Evolutionary conservation across 1,140 invertebrate species (phyloP), one percentile per base, ranked within the genome.

Genomic region (Drosophila pandora): DNA sequence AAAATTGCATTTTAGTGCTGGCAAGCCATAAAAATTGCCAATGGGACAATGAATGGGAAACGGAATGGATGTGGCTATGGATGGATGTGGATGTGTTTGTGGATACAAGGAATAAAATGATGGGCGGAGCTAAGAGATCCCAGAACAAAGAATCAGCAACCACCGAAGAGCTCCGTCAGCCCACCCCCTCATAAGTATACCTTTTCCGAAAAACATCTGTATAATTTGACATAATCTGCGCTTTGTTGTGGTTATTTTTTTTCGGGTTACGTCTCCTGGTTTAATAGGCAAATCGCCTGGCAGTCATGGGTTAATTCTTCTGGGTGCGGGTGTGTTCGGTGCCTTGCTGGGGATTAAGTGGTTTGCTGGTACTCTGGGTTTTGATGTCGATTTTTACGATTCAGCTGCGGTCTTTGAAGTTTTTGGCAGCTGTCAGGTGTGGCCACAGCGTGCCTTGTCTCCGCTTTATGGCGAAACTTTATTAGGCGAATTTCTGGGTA

Each of bases 201-300:
- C 82, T 87, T 76, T 76, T 49, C 53, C 28, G 17, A 6, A 65
- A 73, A 84, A 87, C 82, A 78, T 70, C 83, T 62, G 60, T 87
- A 84, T 81, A 88, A 87, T 88, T 88, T 88, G 83, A 83, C 79
- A 88, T 87, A 88, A 88, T 83, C 83, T 82, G 65, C 67, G 69
- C 75, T 76, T 87, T 85, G 77, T 85, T 87, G 78, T 71, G 71
- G 79, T 56, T 32, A 37, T 67, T 63, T 28, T 63, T 28, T 8
- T 25, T 17, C 5, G 49, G 41, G 23, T 68, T 61, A 39, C 64
- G 71, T 45, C 39, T 37, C 59, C 49, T 23, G 37, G 56, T 79
- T 65, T 72, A 56, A 83, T 81, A 73, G 73, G 32, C 47, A 61
- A 64, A 72, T 85, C 63, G 73, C 67, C 56, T 21, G 52, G 30